Evolutionary conservation across 2,888 invertebrate genomes (phyloP).

Genomic region (Lasioglossum zephyrum): DNA sequence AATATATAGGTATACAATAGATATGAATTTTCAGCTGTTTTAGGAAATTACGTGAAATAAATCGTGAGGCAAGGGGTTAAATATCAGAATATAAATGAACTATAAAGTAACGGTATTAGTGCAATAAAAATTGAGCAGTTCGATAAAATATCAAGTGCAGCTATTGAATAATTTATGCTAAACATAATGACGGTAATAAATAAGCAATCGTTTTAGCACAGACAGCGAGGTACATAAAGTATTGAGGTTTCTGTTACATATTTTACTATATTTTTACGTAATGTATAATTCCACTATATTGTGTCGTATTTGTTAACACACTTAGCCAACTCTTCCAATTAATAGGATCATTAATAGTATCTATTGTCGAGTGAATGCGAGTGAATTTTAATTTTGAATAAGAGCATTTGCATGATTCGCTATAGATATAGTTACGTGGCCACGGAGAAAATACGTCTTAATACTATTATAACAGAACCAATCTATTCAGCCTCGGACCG

Average conservation of each 20-base stretch:
- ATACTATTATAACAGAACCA: slow-evolving; percentile 64
- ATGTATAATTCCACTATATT: background rate
- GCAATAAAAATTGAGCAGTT: background rate
- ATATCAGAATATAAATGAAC: background rate
- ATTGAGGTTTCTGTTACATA: background rate
- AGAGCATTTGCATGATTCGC: slow-evolving; percentile 31
- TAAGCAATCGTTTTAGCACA: background rate
- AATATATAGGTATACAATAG: too few species aligned
- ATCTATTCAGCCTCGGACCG: slow-evolving; percentile 58
- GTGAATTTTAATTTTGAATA: slow-evolving; percentile 7
- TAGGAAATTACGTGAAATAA: too few species aligned
- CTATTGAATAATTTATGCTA: background rate
- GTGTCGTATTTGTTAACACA: background rate
- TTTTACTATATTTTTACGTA: background rate
- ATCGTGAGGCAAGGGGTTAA: background rate
- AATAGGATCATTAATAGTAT: background rate
- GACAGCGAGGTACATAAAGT: background rate
- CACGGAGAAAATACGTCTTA: slow-evolving; percentile 59
- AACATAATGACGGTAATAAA: background rate
- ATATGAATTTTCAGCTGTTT: too few species aligned
- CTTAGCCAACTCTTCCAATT: background rate
- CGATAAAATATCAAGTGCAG: background rate
- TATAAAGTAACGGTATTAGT: too few species aligned
- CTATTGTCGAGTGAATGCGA: background rate
- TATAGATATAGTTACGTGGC: slow-evolving; percentile 49